Evolutionary conservation across 2,888 invertebrate species (phyloP), one percentile per base, ranked within the genome.

Genomic region (Coelinius sp.): DNA sequence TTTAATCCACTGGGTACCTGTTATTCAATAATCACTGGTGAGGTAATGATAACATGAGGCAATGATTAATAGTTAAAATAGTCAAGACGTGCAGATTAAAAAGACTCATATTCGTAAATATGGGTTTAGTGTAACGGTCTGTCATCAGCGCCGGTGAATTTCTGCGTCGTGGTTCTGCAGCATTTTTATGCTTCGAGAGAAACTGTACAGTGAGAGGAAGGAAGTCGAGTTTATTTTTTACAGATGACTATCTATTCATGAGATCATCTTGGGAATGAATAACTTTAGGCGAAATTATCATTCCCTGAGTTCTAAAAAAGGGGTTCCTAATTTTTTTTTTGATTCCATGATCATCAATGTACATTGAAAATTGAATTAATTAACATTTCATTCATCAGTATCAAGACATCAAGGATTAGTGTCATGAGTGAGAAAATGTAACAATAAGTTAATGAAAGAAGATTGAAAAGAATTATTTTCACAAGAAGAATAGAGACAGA

Each of bases 1-100:
- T 83, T 81, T 38, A 82, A 83, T 68, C 83, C 83, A 44, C 84
- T 83, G 4, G 87, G 83, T 66, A 83, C 82, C 87, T 88, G 64
- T 4, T 59, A 14, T 49, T 27, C n/a, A 31, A 69, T 17, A 64
- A 67, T n/a, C 10, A 59, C 7, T 14, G 6, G 46, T 35, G 14
- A 46, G 31, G 3, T 49, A 14, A 46, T 24, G 49, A 10, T 8
- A 59, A 24, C 41, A 24, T 22, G 8, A 22, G 38, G 31, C 10
- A 27, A 31, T 22, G 22, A n/a, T 52, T n/a, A 67, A 20, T 31
- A 25, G 27, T 35, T 46, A 10, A 12, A 49, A 59, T 44, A 62
- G 24, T 68, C 22, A 17, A 64, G 64, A 68, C 64, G 56, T 35
- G 31, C 31, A 31, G 31, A 31, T 31, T 31, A 31, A 31, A 31